phyloP scores from a whole-genome alignment of 2,888 invertebrate species.

The Reticulitermes lucifugus region DNA sequence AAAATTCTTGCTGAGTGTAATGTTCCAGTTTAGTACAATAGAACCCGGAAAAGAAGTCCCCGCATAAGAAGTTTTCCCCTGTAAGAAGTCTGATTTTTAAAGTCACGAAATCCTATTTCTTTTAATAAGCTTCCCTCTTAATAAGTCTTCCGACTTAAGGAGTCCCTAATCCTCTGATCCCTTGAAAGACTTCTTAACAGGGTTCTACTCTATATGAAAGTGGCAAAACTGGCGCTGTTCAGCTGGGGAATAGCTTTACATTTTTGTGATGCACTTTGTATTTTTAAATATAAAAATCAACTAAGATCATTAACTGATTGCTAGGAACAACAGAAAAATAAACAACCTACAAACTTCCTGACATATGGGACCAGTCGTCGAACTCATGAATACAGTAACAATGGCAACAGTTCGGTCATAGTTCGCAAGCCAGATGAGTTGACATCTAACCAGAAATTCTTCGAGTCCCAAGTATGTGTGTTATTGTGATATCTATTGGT shows the following conservation, averaged over 20 bases:
- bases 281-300: not conserved
- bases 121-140: too few species aligned
- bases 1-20: too few species aligned
- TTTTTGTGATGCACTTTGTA: not conserved
- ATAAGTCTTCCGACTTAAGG: too few species aligned
- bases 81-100: too few species aligned
- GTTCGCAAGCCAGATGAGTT: conserved; percentile 42
- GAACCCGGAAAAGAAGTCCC: too few species aligned
- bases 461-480: conserved; percentile 49
- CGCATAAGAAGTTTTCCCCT: too few species aligned
- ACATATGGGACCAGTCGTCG: conserved; percentile 61
- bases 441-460: conserved; percentile 31
- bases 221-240: too few species aligned
- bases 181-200: too few species aligned
- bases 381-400: conserved; percentile 60
- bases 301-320: conserved; percentile 46
- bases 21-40: too few species aligned
- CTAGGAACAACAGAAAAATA: conserved; percentile 59
- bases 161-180: too few species aligned
- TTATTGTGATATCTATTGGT: conserved; percentile 38
- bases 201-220: too few species aligned
- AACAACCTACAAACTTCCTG: conserved; percentile 57
- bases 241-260: not conserved
- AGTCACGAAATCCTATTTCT: too few species aligned
- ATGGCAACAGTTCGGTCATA: conserved; percentile 61